These are phyloP conservation scores for Luperina testacea DNA, from an alignment of 2,888 invertebrate species.

Conservation along the genomic window DNA sequence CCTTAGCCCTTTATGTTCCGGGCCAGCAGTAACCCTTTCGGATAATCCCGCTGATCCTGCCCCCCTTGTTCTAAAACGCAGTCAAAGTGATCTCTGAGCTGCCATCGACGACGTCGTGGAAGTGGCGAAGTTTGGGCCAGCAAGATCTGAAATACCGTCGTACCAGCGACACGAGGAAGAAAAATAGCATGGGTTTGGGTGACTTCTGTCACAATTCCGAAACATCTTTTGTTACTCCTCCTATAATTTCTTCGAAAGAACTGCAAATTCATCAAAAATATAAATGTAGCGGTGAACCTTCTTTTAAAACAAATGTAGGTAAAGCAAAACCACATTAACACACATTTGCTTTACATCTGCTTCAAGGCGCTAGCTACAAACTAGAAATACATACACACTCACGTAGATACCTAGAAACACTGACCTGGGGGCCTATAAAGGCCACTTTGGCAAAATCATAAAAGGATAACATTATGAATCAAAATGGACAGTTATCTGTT, in stretches of 20 bases:
- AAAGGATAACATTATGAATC: too few species aligned
- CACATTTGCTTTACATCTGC: slow-evolving; percentile 10
- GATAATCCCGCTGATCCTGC: too few species aligned
- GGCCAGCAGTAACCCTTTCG: too few species aligned
- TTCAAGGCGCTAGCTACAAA: slow-evolving; percentile 15
- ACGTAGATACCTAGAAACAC: not conserved
- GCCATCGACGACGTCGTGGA: not conserved
- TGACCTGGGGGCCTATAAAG: too few species aligned
- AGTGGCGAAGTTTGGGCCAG: not conserved
- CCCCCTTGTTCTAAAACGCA: not conserved
- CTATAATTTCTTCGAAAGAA: not conserved
- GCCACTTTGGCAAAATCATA: too few species aligned
- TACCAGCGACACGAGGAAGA: not conserved
- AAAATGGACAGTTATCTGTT: too few species aligned
- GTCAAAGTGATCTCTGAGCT: not conserved
- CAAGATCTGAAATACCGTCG: too few species aligned
- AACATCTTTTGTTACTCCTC: not conserved
- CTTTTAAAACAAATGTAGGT: not conserved
- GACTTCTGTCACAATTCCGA: not conserved
- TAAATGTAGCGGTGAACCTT: not conserved
- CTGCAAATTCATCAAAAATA: not conserved
- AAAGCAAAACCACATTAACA: not conserved
- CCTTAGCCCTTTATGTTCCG: too few species aligned
- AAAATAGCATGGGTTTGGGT: not conserved
- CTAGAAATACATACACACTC: not conserved